Evolutionary conservation across 2,888 invertebrate genomes (phyloP).

Genomic region (Ischnura elegans): DNA sequence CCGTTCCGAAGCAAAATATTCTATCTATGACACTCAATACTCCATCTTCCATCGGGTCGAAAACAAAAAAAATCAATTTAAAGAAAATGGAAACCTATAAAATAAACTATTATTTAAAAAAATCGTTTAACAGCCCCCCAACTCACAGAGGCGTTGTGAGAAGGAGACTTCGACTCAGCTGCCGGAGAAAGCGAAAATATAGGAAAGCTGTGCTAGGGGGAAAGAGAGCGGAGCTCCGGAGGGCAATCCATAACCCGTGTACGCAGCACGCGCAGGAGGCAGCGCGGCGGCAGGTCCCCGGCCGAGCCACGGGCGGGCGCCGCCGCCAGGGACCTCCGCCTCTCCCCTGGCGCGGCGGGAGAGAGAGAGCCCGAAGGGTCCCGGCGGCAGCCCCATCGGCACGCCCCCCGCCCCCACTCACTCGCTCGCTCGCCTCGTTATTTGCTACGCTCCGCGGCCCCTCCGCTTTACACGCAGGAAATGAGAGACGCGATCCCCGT

Average conservation of each 20-base stretch:
- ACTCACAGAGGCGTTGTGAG: too few species aligned
- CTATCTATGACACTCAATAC: too few species aligned
- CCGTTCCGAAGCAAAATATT: too few species aligned
- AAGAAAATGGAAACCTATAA: too few species aligned
- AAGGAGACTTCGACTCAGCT: too few species aligned
- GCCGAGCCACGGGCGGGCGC: not conserved
- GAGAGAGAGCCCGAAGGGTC: not conserved
- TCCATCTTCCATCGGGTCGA: too few species aligned
- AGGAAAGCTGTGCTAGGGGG: not conserved
- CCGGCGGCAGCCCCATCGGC: not conserved
- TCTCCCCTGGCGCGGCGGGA: too few species aligned
- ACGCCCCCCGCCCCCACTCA: not conserved
- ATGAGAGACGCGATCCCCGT: slow-evolving; percentile 56
- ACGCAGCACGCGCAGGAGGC: not conserved
- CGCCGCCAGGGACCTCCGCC: not conserved
- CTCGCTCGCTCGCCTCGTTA: slow-evolving; percentile 5
- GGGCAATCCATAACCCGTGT: slow-evolving; percentile 9
- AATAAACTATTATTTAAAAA: too few species aligned
- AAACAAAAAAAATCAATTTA: too few species aligned
- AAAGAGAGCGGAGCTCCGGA: not conserved
- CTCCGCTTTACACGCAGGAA: slow-evolving; percentile 60
- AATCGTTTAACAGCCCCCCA: too few species aligned
- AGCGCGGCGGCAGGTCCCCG: not conserved
- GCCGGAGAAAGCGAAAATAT: not conserved
- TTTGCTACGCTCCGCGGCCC: slow-evolving; percentile 61